Evolutionary conservation across 2,888 invertebrate species (phyloP).

Genomic region (Pelosia muscerda): DNA sequence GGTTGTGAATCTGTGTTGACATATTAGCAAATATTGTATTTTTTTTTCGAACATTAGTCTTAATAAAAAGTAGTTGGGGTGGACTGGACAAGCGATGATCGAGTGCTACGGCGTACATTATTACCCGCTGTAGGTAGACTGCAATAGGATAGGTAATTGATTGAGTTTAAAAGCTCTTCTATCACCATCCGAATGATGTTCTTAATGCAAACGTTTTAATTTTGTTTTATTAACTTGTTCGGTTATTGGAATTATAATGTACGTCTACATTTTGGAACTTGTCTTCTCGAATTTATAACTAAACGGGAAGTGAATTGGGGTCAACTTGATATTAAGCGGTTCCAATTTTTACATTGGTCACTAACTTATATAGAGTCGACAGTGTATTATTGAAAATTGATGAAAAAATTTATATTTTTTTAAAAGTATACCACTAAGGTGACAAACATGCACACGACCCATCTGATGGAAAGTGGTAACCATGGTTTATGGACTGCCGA

Average conservation of each 20-base stretch:
- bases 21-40: neutral
- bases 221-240: neutral
- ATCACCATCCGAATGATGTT: neutral
- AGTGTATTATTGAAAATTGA: neutral
- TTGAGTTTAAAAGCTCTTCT: neutral
- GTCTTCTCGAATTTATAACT: neutral
- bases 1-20: neutral
- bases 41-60: neutral
- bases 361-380: neutral
- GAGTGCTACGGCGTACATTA: neutral
- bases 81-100: neutral
- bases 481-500: too few relatives aligned
- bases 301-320: constrained; percentile 2
- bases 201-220: neutral
- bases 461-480: too few relatives aligned
- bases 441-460: too few relatives aligned
- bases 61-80: neutral
- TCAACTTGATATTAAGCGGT: neutral
- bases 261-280: neutral
- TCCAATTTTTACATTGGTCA: neutral
- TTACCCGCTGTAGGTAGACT: neutral
- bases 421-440: too few relatives aligned
- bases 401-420: too few relatives aligned
- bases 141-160: neutral
- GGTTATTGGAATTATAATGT: neutral